Conservation (phyloP, 2,888 invertebrate genomes). For the Megalurothrips usitatus region DNA sequence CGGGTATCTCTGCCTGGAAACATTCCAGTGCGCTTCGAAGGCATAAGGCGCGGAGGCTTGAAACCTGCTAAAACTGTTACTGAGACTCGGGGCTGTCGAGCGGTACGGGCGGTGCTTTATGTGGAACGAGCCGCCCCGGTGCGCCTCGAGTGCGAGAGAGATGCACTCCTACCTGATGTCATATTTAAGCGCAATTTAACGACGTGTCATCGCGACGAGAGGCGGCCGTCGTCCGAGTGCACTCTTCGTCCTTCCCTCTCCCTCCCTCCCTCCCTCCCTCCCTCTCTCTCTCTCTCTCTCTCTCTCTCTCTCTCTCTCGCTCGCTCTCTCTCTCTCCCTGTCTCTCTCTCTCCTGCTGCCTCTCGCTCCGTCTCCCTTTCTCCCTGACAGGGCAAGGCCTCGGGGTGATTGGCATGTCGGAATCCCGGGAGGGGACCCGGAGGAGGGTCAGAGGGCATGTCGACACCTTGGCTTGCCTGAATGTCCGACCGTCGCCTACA, state of each 20-base stretch:
- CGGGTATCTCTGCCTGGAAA: no score
- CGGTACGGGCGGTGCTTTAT: background rate
- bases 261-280: slow-evolving; percentile 12
- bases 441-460: no score
- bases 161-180: background rate
- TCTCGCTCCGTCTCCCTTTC: slow-evolving; percentile 6
- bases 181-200: background rate
- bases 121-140: background rate
- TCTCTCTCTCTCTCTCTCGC: slow-evolving; percentile 22
- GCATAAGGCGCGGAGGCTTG: no score
- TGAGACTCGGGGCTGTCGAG: no score
- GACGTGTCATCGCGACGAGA: background rate
- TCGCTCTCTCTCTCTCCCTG: slow-evolving; percentile 28
- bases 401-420: background rate
- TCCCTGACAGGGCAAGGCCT: slow-evolving; percentile 10
- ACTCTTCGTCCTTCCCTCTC: background rate
- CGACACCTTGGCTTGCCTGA: no score
- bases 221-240: no score
- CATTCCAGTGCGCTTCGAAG: no score
- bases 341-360: background rate
- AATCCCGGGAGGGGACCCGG: no score
- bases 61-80: no score
- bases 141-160: background rate
- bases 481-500: no score
- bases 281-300: slow-evolving; percentile 35